Evolutionary conservation across 2,113 vertebrate species (phyloP).

Genomic region (Mirounga angustirostris): DNA sequence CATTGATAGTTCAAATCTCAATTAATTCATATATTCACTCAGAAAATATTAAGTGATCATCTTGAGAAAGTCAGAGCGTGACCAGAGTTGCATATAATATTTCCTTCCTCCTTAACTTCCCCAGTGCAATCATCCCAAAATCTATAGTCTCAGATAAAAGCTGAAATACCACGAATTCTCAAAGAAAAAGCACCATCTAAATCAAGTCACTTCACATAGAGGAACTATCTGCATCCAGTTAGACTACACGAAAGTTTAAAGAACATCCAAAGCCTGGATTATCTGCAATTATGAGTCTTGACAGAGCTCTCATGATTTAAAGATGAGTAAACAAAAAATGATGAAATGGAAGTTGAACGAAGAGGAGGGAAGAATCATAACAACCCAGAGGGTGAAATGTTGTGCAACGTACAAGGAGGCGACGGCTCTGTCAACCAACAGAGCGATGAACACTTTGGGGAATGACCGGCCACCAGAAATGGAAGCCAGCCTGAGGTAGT

Average conservation of each 20-base stretch:
- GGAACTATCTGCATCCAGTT: neutral
- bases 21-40: neutral
- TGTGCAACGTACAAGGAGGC: too few species aligned
- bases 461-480: neutral
- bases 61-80: neutral
- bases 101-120: neutral
- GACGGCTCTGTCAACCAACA: neutral
- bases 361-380: neutral
- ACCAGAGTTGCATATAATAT: neutral
- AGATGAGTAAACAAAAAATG: neutral
- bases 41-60: neutral
- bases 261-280: neutral
- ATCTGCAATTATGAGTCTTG: neutral
- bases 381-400: neutral
- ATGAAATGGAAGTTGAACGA: neutral
- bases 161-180: neutral
- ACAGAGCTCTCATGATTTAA: neutral
- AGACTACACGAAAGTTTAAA: neutral
- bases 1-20: neutral
- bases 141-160: neutral
- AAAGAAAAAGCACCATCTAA: neutral
- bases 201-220: neutral
- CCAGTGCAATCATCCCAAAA: neutral
- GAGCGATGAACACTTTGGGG: rapidly evolving
- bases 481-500: too few species aligned